Base-by-base conservation (phyloP, 1,140 invertebrate species). In the Bombus balteatus region DNA sequence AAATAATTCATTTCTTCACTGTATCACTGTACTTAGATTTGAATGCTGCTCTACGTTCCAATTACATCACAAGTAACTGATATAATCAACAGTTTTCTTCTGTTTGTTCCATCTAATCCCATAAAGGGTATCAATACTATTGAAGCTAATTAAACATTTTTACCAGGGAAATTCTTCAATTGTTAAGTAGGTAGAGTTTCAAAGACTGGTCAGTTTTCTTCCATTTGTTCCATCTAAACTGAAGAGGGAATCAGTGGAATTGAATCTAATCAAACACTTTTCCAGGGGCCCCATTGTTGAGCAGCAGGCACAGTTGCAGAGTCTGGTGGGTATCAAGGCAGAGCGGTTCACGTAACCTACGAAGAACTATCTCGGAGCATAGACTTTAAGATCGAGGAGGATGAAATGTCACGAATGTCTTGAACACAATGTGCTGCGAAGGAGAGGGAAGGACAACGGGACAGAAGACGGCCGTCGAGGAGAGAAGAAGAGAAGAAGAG, bases 381-480 rank as follows among this genome's bases (percentile, higher is more conserved):
- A 76, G 88, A 90, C 82, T 86, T 90, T 90, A 90, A 90, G 88
- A 89, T 74, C 86, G 65, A 34, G 79, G 86, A 90, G 88, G 82
- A 90, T 88, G 88, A 90, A 90, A 90, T 90, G 89, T 90, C 89
- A 90, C 83, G 89, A 90, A 90, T 90, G 89, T 90, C 88, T 88
- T 62, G 89, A 80, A 87, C 70, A 90, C 88, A 89, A 87, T 85
- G 68, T 83, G 68, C 57, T 39, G 57, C 41, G 39, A 81, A 34
- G 59, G 82, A 80, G 83, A 78, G 82, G 71, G 79, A 81, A 88
- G 86, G 82, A 87, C 88, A 79, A 73, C 47, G 62, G 81, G 68
- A 80, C 78, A 74, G 78, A 89, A 43, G 75, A 81, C 34, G 79
- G 66, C 53, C 80, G 32, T 65, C 62, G 85, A 15, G 66, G 59